These are phyloP conservation scores for Oxyteleia sp. DNA, from an alignment of 2,888 invertebrate genomes.

Conservation along the genomic window DNA sequence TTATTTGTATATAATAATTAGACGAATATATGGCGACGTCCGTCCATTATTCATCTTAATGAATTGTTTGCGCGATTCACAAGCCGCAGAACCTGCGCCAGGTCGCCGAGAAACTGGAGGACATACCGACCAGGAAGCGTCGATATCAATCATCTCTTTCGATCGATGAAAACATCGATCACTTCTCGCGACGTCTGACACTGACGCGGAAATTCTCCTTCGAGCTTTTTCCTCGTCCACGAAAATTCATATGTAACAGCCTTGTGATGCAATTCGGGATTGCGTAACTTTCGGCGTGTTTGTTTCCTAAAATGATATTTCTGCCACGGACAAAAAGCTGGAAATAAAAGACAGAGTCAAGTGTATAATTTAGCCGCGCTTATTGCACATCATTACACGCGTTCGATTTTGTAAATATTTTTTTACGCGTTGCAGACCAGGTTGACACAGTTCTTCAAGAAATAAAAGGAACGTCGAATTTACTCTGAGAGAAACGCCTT, in stretches of 20 bases:
- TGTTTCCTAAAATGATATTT: slow-evolving; percentile 27
- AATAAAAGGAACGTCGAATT: too few relatives aligned
- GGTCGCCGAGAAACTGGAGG: slow-evolving; percentile 25
- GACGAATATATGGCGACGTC: slow-evolving; percentile 17
- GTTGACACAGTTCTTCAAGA: too few relatives aligned
- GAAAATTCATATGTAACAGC: slow-evolving; percentile 34
- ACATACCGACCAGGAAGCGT: neutral
- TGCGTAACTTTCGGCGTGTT: slow-evolving; percentile 32
- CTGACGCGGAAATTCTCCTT: slow-evolving; percentile 35
- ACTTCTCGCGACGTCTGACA: slow-evolving; percentile 34
- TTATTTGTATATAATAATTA: slow-evolving; percentile 51
- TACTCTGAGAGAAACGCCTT: too few relatives aligned
- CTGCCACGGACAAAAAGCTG: slow-evolving; percentile 9
- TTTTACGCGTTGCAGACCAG: too few relatives aligned
- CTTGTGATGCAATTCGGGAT: slow-evolving; percentile 34
- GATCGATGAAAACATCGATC: slow-evolving; percentile 44
- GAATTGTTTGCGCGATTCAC: too few relatives aligned
- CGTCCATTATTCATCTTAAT: slow-evolving; percentile 22
- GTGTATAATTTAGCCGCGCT: neutral
- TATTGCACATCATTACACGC: too few relatives aligned
- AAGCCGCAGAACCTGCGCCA: too few relatives aligned
- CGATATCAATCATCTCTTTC: slow-evolving; percentile 35
- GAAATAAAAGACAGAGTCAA: neutral
- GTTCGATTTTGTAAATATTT: too few relatives aligned
- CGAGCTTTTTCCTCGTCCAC: slow-evolving; percentile 33